A percentile compares a stretch with the other conserved stretches of the same genome.
Evolutionary conservation across 2,888 invertebrate species (phyloP).

Genomic region (Melanchra persicariae): DNA sequence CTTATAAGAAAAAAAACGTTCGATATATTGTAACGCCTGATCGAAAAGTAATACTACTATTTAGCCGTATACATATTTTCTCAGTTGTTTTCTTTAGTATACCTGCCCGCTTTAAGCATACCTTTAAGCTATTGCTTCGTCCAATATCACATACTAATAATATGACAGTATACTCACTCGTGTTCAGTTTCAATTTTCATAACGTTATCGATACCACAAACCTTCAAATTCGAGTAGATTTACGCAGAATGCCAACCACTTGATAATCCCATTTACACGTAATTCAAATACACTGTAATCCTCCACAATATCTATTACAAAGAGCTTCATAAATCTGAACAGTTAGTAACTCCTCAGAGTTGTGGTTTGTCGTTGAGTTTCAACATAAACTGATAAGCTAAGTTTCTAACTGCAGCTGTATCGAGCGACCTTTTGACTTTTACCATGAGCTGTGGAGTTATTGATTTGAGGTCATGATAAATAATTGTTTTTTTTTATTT

Average conservation of each 20-base stretch:
- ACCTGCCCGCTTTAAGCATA: not conserved
- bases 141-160: not conserved
- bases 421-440: not conserved
- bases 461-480: not conserved
- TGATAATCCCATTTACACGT: not conserved
- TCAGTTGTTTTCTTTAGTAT: no score
- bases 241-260: constrained; percentile 14
- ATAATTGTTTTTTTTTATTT: not conserved
- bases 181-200: not conserved
- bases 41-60: not conserved
- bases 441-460: not conserved
- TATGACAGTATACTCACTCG: not conserved
- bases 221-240: constrained; percentile 11
- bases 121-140: no score
- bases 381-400: constrained; percentile 14
- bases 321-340: not conserved
- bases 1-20: not conserved
- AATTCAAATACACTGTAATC: constrained; percentile 9
- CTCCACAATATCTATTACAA: not conserved
- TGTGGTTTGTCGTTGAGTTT: constrained; percentile 8
- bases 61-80: not conserved
- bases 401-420: constrained; percentile 13
- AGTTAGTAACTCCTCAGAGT: not conserved
- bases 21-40: not conserved
- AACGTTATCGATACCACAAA: not conserved